Evolutionary conservation across 2,888 invertebrate genomes (phyloP).

Genomic region (Xylocampa areola): DNA sequence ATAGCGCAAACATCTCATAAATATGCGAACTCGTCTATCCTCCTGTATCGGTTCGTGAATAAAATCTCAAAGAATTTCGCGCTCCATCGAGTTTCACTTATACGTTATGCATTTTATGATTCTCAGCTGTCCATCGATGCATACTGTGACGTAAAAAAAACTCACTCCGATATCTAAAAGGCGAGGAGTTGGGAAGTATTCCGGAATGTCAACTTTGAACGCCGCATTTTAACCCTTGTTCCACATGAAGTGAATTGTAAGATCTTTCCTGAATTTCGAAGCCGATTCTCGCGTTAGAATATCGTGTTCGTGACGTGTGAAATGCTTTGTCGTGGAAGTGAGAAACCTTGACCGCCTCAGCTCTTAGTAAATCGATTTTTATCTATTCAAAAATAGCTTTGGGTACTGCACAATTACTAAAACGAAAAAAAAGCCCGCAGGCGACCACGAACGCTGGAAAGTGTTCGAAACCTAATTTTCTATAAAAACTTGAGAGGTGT

Average conservation of each 20-base stretch:
- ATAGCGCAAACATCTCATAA: conserved; percentile 68
- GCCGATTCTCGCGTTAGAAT: conserved; percentile 37
- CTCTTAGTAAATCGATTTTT: conserved; percentile 9
- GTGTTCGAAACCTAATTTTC: no score
- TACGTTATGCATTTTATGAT: conserved; percentile 72
- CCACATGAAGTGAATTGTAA: conserved; percentile 38
- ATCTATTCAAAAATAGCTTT: conserved; percentile 16
- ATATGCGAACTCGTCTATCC: conserved; percentile 62
- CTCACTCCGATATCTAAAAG: conserved; percentile 16
- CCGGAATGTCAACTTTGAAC: conserved; percentile 29
- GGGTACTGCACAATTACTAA: background rate
- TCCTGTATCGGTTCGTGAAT: conserved; percentile 60
- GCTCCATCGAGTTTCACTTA: conserved; percentile 74
- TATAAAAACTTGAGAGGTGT: no score
- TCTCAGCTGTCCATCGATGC: conserved; percentile 28
- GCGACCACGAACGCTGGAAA: no score
- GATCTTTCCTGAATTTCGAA: conserved; percentile 50
- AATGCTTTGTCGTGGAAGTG: conserved; percentile 40
- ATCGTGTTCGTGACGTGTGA: conserved; percentile 40
- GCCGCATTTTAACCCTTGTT: conserved; percentile 42
- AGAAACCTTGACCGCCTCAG: conserved; percentile 37
- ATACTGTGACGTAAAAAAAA: conserved; percentile 42
- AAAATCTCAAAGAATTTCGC: conserved; percentile 72
- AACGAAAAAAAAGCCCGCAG: no score
- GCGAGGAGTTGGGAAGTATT: conserved; percentile 24